Base-by-base conservation (phyloP, 2,113 vertebrate genomes). In the Oncorhynchus tshawytscha region DNA sequence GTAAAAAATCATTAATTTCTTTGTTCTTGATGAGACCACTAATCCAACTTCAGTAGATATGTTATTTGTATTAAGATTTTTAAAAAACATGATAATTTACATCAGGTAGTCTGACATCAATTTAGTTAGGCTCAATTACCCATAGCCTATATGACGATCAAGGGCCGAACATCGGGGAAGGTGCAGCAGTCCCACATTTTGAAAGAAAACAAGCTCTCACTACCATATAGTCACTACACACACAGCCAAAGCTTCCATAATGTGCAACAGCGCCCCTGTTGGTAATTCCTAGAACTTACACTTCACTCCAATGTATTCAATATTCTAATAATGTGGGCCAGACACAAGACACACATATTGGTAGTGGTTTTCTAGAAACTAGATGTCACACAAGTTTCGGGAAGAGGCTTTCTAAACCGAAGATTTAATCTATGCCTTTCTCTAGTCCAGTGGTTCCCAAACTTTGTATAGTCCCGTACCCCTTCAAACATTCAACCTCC, bases 1-100 rank as follows among this genome's bases (percentile, higher is more conserved):
- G 86, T 89, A 90, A 77, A 60, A 83, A 34, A 5, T 69, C 2
- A 22, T n/a, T 11, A 12, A 45, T 45, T 5, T 64, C 3, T 64
- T 64, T 64, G 18, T 57, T 15, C 15, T 57, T 4, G 54, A 57
- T 57, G 54, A 20, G 1, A 57, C 54, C 13, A 20, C 54, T 57
- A 1, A 57, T 5, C 54, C 13, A 57, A 57, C 54, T 18, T 57
- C 54, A 57, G 54, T 16, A 57, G 15, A 57, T 57, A 57, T 57
- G 6, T 57, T 15, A 8, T 4, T 57, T 57, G 1, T 57, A 57
- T 57, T 57, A 20, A 39, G 7, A 39, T 27, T 27, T 3, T 3
- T 2, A 8, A 39, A 39, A 39, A 39, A 39, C 8, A 39, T 9
- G 39, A 39, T 39, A 9, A 39, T 8, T 9, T 39, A 39, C 2